Conservation (phyloP, 2,113 vertebrate species). For the Pomatorhinus ruficollis region DNA sequence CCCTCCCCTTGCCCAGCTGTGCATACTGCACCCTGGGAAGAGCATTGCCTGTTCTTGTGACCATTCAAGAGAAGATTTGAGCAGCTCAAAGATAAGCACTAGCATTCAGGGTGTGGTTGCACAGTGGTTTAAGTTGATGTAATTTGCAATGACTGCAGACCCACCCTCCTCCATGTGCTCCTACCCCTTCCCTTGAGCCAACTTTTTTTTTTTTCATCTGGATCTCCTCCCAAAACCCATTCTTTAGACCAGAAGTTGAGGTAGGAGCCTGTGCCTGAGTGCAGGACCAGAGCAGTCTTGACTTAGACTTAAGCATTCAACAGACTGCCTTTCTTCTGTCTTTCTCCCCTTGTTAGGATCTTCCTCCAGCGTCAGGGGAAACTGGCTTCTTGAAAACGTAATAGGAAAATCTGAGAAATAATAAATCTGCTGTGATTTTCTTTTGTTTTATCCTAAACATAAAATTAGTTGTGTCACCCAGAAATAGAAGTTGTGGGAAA, state of each 20-base stretch:
- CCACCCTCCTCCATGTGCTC: neutral
- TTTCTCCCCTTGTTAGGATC: neutral
- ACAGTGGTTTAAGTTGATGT: neutral
- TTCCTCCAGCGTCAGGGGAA: neutral
- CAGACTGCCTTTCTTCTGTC: neutral
- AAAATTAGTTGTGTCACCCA: constrained; percentile 34
- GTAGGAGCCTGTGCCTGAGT: neutral
- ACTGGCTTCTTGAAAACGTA: neutral
- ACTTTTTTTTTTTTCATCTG: neutral
- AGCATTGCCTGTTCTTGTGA: neutral
- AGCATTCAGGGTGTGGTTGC: constrained; percentile 4
- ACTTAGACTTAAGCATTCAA: neutral
- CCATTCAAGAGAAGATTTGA: neutral
- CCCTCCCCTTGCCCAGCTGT: neutral
- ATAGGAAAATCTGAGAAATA: constrained; percentile 54
- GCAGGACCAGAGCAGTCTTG: neutral
- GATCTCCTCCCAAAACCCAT: neutral
- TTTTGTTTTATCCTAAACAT: constrained; percentile 54
- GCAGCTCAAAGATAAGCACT: constrained; percentile 9
- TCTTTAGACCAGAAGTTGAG: neutral
- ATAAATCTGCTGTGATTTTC: constrained; percentile 43
- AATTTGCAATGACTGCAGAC: constrained; percentile 2
- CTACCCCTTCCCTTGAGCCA: neutral
- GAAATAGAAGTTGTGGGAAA: constrained; percentile 56
- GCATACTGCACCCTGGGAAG: neutral